These are phyloP conservation scores for Drosophila longiperda DNA, from an alignment of 2,888 invertebrate species.

Conservation along the genomic window DNA sequence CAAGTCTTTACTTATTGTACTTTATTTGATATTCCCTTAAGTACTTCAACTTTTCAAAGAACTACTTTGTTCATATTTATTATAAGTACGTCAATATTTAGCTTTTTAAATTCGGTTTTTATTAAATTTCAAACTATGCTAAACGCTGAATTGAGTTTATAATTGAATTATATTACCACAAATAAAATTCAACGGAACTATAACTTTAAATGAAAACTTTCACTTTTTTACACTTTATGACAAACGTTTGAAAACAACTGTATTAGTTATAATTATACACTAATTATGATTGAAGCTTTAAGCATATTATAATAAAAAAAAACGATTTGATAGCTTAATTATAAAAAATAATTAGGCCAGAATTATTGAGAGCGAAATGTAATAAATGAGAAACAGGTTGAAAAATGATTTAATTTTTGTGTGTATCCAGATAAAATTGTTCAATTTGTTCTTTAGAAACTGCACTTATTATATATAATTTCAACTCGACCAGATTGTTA, in stretches of 20 bases:
- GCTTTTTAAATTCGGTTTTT: neutral
- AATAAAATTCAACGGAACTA: neutral
- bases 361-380: slow-evolving; percentile 4
- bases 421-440: slow-evolving; percentile 1
- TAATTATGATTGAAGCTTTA: neutral
- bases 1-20: neutral
- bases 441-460: slow-evolving; percentile 7
- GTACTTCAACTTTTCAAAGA: neutral
- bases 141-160: neutral
- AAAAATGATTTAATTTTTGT: slow-evolving; percentile 34
- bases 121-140: neutral
- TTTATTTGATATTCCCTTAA: neutral
- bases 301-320: slow-evolving; percentile 15
- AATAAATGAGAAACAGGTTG: slow-evolving; percentile 36
- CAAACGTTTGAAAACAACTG: neutral
- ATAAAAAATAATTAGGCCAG: neutral
- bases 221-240: neutral
- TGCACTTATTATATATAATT: slow-evolving; percentile 26
- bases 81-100: neutral
- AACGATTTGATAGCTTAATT: neutral
- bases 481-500: slow-evolving; percentile 15
- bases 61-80: neutral
- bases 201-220: neutral
- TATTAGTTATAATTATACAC: neutral
- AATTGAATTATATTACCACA: neutral